Conservation (phyloP, 2,888 invertebrate genomes). For the Nebria salina region DNA sequence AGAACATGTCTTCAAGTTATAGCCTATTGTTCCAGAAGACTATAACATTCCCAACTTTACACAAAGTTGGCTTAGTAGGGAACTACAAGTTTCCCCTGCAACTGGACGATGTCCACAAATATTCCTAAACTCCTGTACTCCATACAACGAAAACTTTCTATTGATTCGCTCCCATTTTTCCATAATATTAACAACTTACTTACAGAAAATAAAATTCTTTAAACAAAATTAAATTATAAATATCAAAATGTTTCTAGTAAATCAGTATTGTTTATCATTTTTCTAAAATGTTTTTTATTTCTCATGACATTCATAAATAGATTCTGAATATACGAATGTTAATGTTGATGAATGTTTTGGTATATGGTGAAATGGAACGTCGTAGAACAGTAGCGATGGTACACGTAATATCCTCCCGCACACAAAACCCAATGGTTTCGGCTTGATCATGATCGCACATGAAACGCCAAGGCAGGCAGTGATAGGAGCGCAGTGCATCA, state of each 20-base stretch:
- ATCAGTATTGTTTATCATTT: no score
- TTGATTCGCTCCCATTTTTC: constrained; percentile 13
- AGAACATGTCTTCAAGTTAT: constrained; percentile 40
- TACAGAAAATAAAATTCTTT: no score
- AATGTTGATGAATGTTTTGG: no score
- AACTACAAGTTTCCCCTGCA: constrained; percentile 38
- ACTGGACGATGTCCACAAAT: constrained; percentile 40
- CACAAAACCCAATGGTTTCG: constrained; percentile 10
- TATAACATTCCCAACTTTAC: constrained; percentile 37
- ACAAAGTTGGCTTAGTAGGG: constrained; percentile 40
- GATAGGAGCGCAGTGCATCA: background rate
- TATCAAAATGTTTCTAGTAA: no score
- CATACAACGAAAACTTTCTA: constrained; percentile 2
- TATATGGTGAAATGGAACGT: no score
- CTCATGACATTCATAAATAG: no score
- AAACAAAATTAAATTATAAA: no score
- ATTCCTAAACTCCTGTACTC: background rate
- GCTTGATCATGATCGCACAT: background rate
- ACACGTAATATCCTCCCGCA: constrained; percentile 32
- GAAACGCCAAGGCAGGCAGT: background rate
- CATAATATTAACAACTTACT: constrained; percentile 22
- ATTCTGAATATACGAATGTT: no score
- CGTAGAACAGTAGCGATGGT: background rate
- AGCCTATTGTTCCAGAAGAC: constrained; percentile 42
- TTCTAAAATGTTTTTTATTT: no score